Conservation (phyloP, 1,140 invertebrate genomes). For the Tetramorium parvispinum region DNA sequence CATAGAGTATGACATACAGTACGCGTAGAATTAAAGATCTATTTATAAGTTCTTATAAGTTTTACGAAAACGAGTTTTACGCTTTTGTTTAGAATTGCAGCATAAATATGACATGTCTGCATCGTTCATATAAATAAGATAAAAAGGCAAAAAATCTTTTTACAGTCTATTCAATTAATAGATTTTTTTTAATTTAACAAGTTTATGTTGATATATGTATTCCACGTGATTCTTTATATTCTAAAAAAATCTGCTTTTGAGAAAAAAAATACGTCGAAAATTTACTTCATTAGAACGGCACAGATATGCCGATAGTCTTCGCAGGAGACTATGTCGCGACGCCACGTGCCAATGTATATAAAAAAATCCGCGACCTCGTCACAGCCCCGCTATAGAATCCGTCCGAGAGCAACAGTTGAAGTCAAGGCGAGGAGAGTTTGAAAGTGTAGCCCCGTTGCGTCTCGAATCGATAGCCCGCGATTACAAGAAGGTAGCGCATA, state of each 20-base stretch:
- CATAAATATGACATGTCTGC: background rate
- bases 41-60: too few relatives aligned
- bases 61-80: too few relatives aligned
- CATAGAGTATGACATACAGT: too few relatives aligned
- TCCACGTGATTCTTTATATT: background rate
- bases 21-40: too few relatives aligned
- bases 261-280: background rate
- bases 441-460: conserved; percentile 2
- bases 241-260: background rate
- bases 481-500: background rate
- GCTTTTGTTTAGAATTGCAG: too few relatives aligned
- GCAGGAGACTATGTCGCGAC: conserved; percentile 1
- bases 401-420: conserved; percentile 37
- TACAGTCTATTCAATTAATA: background rate
- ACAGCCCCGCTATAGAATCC: conserved; percentile 8
- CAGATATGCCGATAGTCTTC: background rate
- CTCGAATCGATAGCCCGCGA: conserved; percentile 40
- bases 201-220: too few relatives aligned
- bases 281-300: background rate
- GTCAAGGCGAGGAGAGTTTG: conserved; percentile 23
- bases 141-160: background rate
- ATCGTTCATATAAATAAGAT: background rate
- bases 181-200: background rate
- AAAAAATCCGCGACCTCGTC: conserved; percentile 39
- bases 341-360: conserved; percentile 1